Conservation (phyloP, 1,140 invertebrate species). For the Cepaea nemoralis region DNA sequence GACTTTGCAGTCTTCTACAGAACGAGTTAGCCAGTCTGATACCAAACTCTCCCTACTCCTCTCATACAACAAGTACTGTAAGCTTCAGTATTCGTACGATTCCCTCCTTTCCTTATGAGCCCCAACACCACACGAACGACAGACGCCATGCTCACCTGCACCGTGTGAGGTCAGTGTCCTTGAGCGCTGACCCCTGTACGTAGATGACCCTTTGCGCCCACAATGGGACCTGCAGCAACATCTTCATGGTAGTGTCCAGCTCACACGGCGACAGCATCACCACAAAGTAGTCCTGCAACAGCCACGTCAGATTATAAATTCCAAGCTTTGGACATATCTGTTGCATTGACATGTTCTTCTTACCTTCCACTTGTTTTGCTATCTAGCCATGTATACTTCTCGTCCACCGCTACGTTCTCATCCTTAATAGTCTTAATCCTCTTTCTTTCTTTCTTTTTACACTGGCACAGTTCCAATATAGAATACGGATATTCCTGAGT, state of each 20-base stretch:
- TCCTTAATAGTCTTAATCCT: too few relatives aligned
- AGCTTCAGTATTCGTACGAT: too few relatives aligned
- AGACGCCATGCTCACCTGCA: slow-evolving; percentile 76
- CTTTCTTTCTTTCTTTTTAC: too few relatives aligned
- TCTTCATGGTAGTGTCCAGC: slow-evolving; percentile 95
- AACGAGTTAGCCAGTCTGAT: not conserved
- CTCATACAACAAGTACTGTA: not conserved
- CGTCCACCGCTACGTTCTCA: too few relatives aligned
- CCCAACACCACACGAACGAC: too few relatives aligned
- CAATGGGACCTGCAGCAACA: slow-evolving; percentile 97
- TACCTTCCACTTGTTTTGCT: too few relatives aligned
- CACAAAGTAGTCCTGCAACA: slow-evolving; percentile 90
- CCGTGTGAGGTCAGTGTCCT: slow-evolving; percentile 92
- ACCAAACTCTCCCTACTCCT: not conserved
- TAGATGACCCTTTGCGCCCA: slow-evolving; percentile 98
- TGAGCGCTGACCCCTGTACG: slow-evolving; percentile 94
- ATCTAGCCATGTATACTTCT: too few relatives aligned
- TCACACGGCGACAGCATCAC: slow-evolving; percentile 97
- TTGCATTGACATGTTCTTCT: too few relatives aligned
- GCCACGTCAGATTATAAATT: too few relatives aligned
- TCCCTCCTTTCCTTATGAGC: too few relatives aligned
- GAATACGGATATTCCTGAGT: too few relatives aligned
- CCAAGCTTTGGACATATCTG: not conserved
- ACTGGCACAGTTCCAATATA: too few relatives aligned
- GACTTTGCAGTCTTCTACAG: not conserved